These are phyloP conservation scores for Malacoraja senta DNA, from an alignment of 2,797 vertebrate species.

Conservation along the genomic window DNA sequence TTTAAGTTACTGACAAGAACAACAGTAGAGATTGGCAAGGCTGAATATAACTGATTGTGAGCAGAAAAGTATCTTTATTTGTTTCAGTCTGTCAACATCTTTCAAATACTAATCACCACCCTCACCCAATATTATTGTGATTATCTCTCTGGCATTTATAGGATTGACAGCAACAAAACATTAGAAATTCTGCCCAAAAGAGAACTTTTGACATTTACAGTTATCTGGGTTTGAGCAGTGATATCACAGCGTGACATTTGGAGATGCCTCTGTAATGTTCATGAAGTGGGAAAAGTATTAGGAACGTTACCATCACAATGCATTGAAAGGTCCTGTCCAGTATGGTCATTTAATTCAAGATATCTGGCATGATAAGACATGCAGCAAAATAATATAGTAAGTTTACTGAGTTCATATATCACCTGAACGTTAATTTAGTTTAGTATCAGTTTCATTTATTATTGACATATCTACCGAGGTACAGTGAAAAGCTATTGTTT, in stretches of 20 bases:
- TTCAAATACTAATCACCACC: neutral
- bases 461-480: too few relatives aligned
- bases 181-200: constrained; percentile 3
- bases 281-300: neutral
- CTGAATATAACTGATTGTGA: neutral
- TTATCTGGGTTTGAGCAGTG: neutral
- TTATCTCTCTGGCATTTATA: neutral
- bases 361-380: neutral
- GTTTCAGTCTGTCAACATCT: neutral
- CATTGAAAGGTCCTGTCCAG: neutral
- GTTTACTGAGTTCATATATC: neutral
- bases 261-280: neutral
- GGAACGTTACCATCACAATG: neutral
- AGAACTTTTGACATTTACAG: constrained; percentile 11
- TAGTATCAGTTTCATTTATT: too few relatives aligned
- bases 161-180: neutral
- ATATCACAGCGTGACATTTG: neutral
- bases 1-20: neutral
- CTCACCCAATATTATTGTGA: neutral
- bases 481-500: too few relatives aligned
- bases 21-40: neutral
- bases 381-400: neutral
- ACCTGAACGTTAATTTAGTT: too few relatives aligned
- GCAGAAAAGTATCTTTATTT: neutral
- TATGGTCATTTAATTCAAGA: neutral